Conservation (phyloP, 1,140 invertebrate genomes). For the Drosophila rufa region DNA sequence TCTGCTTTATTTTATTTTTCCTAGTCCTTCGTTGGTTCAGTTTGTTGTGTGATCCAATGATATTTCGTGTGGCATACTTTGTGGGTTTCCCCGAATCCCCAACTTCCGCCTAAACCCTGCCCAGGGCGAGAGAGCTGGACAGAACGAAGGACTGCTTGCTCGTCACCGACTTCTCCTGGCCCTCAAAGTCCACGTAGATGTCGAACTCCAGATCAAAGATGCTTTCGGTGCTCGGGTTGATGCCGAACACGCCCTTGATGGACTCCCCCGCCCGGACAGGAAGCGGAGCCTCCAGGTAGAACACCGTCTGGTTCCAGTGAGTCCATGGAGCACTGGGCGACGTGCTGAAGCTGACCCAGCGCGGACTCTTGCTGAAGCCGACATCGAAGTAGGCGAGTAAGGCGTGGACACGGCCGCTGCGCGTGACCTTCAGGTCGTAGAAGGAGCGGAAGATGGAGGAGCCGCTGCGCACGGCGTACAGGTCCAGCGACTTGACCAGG, state of each 20-base stretch:
- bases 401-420: conserved; percentile 39
- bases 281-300: conserved; percentile 45
- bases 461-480: conserved; percentile 22
- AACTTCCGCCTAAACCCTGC: not conserved
- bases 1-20: conserved; percentile 14
- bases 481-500: conserved; percentile 47
- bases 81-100: not conserved
- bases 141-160: conserved; percentile 25
- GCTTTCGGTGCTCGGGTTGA: conserved; percentile 21
- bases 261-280: conserved; percentile 26
- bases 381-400: conserved; percentile 61
- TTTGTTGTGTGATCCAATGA: conserved; percentile 17
- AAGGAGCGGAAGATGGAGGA: conserved; percentile 36
- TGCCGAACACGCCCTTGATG: conserved; percentile 36
- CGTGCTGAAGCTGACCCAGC: conserved; percentile 51
- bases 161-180: conserved; percentile 13
- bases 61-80: conserved; percentile 7
- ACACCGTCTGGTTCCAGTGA: conserved; percentile 62
- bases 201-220: conserved; percentile 42
- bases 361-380: conserved; percentile 48
- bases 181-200: conserved; percentile 38
- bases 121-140: conserved; percentile 11
- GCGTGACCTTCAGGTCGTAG: conserved; percentile 51
- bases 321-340: conserved; percentile 50
- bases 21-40: conserved; percentile 1